Percentiles rank a stretch among this genome's conserved stretches.
These are phyloP conservation scores for Dryobota labecula DNA, from an alignment of 2,888 invertebrate species.

Conservation along the genomic window DNA sequence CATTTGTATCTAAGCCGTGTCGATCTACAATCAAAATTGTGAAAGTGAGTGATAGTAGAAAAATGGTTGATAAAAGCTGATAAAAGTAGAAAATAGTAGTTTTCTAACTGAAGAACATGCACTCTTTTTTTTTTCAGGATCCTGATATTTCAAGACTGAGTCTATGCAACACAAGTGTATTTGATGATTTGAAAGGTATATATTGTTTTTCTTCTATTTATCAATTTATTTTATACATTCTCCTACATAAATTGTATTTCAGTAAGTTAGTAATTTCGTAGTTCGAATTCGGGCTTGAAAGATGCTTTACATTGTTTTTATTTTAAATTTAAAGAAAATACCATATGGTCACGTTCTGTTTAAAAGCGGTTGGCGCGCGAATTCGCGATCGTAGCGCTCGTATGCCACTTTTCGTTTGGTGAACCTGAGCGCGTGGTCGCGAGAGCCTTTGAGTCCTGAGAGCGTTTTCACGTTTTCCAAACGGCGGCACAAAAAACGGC, in stretches of 20 bases:
- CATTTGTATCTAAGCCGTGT: conserved; percentile 84
- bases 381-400: too few relatives aligned
- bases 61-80: neutral
- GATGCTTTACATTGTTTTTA: too few relatives aligned
- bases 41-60: conserved; percentile 77
- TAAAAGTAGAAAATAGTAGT: conserved; percentile 8
- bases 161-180: conserved; percentile 77
- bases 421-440: too few relatives aligned
- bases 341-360: too few relatives aligned
- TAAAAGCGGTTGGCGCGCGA: too few relatives aligned
- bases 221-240: neutral
- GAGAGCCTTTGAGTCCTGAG: too few relatives aligned
- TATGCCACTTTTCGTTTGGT: too few relatives aligned
- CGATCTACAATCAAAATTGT: conserved; percentile 85
- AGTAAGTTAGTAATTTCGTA: neutral
- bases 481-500: too few relatives aligned
- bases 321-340: too few relatives aligned
- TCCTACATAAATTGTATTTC: neutral
- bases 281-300: neutral
- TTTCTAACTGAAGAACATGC: conserved; percentile 1
- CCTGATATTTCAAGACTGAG: conserved; percentile 79
- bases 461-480: too few relatives aligned
- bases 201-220: neutral
- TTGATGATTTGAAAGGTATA: conserved; percentile 85
- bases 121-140: conserved; percentile 76